Evolutionary conservation across 1,140 invertebrate genomes (phyloP), one percentile per base, ranked within the genome.

Genomic region (Asbolus verrucosus): DNA sequence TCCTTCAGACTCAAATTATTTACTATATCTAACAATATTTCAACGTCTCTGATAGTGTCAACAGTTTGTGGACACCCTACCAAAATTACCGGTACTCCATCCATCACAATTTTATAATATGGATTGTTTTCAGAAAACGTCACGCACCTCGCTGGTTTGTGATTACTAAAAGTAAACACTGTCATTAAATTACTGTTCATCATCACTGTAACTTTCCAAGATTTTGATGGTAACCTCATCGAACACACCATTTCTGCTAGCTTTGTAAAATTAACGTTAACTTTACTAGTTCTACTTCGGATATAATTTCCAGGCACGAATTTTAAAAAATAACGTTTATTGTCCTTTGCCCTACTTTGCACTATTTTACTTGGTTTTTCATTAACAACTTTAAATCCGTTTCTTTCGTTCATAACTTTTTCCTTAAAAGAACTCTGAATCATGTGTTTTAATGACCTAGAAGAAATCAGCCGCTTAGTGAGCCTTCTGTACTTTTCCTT

Each of bases 1-100:
- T 54, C 46, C 1, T 8, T n/a, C 18, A 54, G n/a, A 9, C 14
- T 14, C 11, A 54, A 6, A 27, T 14, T 54, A 27, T 54, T 14
- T 11, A 54, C 46, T 6, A 54, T 30, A 11, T 54, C 46, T 27
- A 54, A 27, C n/a, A 54, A 27, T 13, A 54, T 54, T 14, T 54
- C 46, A 4, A 54, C 6, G 27, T 54, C 46, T 11, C 21, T n/a
- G 24, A 30, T 1, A 54, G 46, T 27, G 9, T 54, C 21, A 6
- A 54, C n/a, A n/a, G 21, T 27, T 27, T 4, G 4, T 6, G 46
- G 46, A 5, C 19, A 24, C 3, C 24, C 46, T 27, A 54, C 4
- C 8, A 54, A 14, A 9, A 31, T 14, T n/a, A 54, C 46, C 1
- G 46, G 19, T 11, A 11, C 11, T 11, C 21, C 21, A n/a, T 46